Base-by-base conservation (phyloP, 2,797 vertebrate genomes). In the Rhinoraja longicauda region DNA sequence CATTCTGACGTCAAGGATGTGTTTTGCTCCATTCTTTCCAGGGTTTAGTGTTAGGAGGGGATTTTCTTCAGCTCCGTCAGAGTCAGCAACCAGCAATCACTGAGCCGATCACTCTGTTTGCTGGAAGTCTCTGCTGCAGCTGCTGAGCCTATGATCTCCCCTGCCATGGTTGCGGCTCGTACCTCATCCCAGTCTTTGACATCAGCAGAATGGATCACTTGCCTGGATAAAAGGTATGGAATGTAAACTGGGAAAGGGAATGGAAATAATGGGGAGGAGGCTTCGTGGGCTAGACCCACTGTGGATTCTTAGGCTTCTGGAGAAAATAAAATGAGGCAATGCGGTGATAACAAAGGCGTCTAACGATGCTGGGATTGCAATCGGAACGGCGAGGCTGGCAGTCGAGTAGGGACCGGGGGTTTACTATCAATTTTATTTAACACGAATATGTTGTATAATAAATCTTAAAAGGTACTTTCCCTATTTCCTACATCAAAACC, bases 221-320 rank as follows among this genome's bases (percentile, higher is more conserved):
- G 98, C 95, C 96, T 99, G 95, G 98, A 99, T 96, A 99, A 99
- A 95, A 98, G 98, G 98, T 99, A 97, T 93, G 94, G 62, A 1
- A 32, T 82, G 93, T 21, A 17, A 88, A 9, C 84, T 64, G 84
- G 84, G 84, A 67, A 59, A 59, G 26, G 53, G 26, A 29, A 29
- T 59, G 6, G 1, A 64, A 32, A 88, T 62, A 45, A 64, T 64
- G 84, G 59, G 84, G 17, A 8, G 10, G n/a, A 21, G 59, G 32
- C 64, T 64, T 88, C 17, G 32, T 15, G 29, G n/a, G 19, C 6
- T 17, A 36, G n/a, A n/a, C 5, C 17, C 24, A 29, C 45, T 82
- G 12, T 24, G 24, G 79, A 29, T 82, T 88, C 15, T 86, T 19
- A 19, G 8, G n/a, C n/a, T 32, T 32, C n/a, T 17, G 17, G 6